Base-by-base conservation (phyloP, 2,888 invertebrate genomes). In the Noctuana brunneofusca region DNA sequence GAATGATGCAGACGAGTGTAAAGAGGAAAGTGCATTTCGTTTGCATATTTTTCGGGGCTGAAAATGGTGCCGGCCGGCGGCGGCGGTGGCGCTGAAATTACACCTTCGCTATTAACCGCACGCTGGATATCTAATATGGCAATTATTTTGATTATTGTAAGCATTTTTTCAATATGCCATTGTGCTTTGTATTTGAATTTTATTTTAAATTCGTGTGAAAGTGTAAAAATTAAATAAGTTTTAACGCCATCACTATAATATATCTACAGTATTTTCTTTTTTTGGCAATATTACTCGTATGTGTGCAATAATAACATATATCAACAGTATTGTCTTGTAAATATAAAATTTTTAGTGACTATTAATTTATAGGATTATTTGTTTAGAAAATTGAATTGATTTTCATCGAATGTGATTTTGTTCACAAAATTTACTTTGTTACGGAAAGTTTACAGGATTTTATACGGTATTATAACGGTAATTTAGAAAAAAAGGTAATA, bases 1-100 rank as follows among this genome's bases (percentile, higher is more conserved):
- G 64, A 65, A 66, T 75, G 73, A 72, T 81, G 82, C 81, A 84
- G 70, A 71, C 72, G 70, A 67, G 73, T 76, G 71, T 75, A 76
- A 81, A 79, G 73, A 69, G 75, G 78, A 79, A 83, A 85, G 83
- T 86, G 85, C 85, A 87, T 76, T 83, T 75, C 69, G 68, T 80
- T 82, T 80, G 78, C 82, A 83, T 79, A 82, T 79, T 82, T 80
- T 80, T 73, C 68, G 74, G 71, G 63, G 64, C 70, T 75, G 68
- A 73, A 72, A 71, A 71, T 71, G 60, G 32, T 65, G 65, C 66
- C 63, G 65, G 66, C 62, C 64, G 62, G 59, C 53, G 48, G 35
- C 55, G 24, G 24, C 52, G 57, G 62, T 50, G 58, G 22, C 18
- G 27, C 63, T 54, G 27, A 64, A 55, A 59, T 38, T 46, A 24